Evolutionary conservation across 92 coral and sea anemone species (phyloP).

Genomic region (Parazoanthus swiftii): DNA sequence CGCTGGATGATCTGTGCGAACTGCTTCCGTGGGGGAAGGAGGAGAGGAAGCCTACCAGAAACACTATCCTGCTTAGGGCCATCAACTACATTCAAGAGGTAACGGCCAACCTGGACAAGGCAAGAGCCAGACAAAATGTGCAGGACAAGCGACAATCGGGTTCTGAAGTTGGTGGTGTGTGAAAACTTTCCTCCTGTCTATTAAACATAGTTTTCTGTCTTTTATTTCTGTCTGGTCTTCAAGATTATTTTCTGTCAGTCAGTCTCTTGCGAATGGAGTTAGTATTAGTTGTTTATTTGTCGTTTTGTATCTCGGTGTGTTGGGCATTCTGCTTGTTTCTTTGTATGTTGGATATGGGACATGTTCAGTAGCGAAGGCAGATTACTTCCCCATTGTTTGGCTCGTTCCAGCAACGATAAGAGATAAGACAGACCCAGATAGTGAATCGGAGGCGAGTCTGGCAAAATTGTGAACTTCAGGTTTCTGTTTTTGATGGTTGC

Average conservation of each 20-base stretch:
- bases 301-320: background rate
- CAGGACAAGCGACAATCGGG: background rate
- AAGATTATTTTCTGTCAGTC: background rate
- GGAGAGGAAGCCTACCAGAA: conserved; percentile 33
- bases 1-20: conserved; percentile 24
- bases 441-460: no score
- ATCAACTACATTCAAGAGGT: conserved; percentile 29
- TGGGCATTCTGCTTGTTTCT: background rate
- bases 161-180: background rate
- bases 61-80: conserved; percentile 20
- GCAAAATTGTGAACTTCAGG: no score
- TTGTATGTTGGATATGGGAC: background rate
- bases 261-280: background rate
- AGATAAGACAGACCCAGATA: no score
- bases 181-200: background rate
- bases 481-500: background rate
- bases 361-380: no score
- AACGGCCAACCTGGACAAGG: conserved; percentile 5
- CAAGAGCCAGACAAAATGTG: background rate
- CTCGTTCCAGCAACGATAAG: no score
- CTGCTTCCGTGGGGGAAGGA: conserved; percentile 32
- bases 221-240: background rate
- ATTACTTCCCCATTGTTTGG: no score
- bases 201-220: background rate
- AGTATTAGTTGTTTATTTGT: background rate